A percentile compares a stretch with the other conserved stretches of the same genome.
These are phyloP conservation scores for Acyrthosiphon pisum DNA, from an alignment of 1,140 invertebrate genomes.

Conservation along the genomic window DNA sequence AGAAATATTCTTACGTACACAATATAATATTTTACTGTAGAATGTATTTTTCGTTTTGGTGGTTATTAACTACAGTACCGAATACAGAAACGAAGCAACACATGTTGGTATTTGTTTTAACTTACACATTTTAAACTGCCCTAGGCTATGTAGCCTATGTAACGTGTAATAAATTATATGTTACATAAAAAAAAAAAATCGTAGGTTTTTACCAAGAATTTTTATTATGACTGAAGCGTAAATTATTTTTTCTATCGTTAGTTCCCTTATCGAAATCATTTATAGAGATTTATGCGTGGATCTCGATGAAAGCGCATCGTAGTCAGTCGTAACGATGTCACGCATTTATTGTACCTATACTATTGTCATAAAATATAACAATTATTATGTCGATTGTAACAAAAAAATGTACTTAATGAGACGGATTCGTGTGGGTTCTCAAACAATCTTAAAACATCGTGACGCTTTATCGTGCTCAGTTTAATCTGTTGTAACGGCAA, in stretches of 20 bases:
- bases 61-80: not conserved
- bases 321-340: not conserved
- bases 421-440: not conserved
- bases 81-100: not conserved
- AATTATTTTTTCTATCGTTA: not conserved
- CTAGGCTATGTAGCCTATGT: not conserved
- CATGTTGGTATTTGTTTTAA: constrained; percentile 25
- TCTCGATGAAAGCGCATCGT: not conserved
- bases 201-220: not conserved
- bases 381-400: not conserved
- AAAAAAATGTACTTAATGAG: not conserved
- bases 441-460: not conserved
- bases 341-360: not conserved
- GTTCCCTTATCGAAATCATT: not conserved
- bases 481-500: not conserved
- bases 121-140: constrained; percentile 17
- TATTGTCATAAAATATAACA: not conserved
- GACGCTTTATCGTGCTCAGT: not conserved
- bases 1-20: not conserved
- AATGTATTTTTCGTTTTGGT: not conserved
- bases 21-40: not conserved
- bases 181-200: not conserved
- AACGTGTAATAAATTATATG: not conserved
- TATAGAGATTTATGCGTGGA: not conserved
- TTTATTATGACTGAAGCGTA: not conserved